Evolutionary conservation across 1,140 invertebrate genomes (phyloP), one percentile per base, ranked within the genome.

Genomic region (Odontomachus brunneus): DNA sequence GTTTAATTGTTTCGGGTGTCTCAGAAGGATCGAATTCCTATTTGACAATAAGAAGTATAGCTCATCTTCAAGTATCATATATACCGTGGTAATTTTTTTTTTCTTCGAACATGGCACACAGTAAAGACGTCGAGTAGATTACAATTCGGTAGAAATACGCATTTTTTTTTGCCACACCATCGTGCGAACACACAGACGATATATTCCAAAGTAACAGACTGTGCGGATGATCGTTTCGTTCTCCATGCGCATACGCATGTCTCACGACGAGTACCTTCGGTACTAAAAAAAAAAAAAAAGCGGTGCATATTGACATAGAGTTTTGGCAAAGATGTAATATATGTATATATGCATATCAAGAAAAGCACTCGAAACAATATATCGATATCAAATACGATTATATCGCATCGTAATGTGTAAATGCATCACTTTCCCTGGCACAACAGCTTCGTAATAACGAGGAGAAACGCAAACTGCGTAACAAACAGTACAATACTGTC

Each of bases 341-440:
- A 44, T 83, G 62, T 80, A 38, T 83, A 29, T 83, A 44, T 69
- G 72, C 84, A 26, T 88, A 84, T 87, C 86, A 89, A 89, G 81
- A 86, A 89, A 89, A 89, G 87, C 87, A 51, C 53, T 88, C 84
- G 57, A 89, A 89, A 89, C 65, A 88, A 89, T 84, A 89, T 89
- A 89, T 89, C 69, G 55, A 66, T 89, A 89, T 88, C 86, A 88
- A 88, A 88, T 80, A 85, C 55, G 72, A 85, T 80, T 78, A 53
- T 80, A 85, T 88, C 59, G 83, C 82, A 49, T 85, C 74, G 57
- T 81, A 88, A 57, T 88, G 72, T 83, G 69, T 83, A 88, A 88
- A 88, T 88, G 87, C 75, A 82, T 85, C 67, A 71, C 44, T 74
- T 53, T 81, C 65, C 24, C 51, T 80, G 75, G 65, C 53, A 71